Conservation (phyloP, 1,140 invertebrate genomes). For the Drosophila yakuba region DNA sequence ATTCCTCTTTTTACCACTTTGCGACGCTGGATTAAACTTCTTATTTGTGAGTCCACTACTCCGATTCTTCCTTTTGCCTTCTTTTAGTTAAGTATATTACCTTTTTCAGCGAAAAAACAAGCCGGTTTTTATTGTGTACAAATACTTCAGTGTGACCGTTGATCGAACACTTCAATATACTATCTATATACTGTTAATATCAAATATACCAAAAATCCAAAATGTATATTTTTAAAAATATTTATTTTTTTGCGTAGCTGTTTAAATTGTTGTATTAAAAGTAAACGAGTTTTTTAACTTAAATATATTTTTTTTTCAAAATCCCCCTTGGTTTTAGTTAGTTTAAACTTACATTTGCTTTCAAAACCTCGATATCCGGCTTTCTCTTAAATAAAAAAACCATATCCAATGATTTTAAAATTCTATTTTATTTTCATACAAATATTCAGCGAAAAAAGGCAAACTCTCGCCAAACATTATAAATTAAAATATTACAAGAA, state of each 20-base stretch:
- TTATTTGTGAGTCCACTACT: too few species aligned
- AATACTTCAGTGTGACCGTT: constrained; percentile 1
- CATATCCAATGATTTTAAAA: background rate
- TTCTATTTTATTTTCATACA: background rate
- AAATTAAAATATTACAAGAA: constrained; percentile 18
- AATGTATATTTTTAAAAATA: too few species aligned
- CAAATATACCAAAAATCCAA: background rate
- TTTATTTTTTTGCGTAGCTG: too few species aligned
- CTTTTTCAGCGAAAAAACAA: constrained; percentile 33
- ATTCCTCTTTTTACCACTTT: background rate
- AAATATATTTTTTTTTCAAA: too few species aligned
- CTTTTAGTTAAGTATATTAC: constrained; percentile 9
- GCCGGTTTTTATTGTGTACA: constrained; percentile 42
- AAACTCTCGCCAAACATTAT: background rate
- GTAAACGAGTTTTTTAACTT: too few species aligned
- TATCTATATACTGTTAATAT: too few species aligned
- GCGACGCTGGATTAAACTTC: too few species aligned
- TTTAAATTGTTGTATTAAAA: too few species aligned
- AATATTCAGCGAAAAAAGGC: background rate
- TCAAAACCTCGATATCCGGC: too few species aligned
- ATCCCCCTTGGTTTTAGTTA: too few species aligned
- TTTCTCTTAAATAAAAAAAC: background rate
- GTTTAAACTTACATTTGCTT: too few species aligned
- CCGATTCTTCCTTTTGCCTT: background rate
- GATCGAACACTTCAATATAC: background rate